Conservation (phyloP, 2,113 vertebrate species). For the Micronycteris hirsuta region DNA sequence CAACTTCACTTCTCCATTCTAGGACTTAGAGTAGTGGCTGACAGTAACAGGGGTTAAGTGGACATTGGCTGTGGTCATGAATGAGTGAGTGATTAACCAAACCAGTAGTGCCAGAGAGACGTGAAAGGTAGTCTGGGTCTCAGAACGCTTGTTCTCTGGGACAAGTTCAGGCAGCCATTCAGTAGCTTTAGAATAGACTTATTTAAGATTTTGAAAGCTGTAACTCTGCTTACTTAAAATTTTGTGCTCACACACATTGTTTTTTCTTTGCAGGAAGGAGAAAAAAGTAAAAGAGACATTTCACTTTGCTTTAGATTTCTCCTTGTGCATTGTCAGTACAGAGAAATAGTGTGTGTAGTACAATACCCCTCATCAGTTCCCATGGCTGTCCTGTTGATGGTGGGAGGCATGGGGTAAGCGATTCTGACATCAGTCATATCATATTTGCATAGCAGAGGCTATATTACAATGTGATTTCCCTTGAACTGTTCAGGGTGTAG, state of each 20-base stretch:
- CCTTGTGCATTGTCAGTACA: neutral
- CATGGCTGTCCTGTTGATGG: neutral
- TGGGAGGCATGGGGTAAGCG: rapidly evolving
- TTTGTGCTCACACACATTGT: neutral
- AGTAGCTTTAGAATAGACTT: neutral
- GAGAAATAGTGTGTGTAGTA: neutral
- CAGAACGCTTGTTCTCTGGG: neutral
- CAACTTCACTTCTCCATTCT: neutral
- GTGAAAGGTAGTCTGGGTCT: neutral
- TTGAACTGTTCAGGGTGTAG: neutral
- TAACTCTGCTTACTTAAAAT: neutral
- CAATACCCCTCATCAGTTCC: rapidly evolving
- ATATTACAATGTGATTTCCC: neutral
- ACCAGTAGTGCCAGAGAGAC: neutral
- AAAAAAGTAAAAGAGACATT: neutral
- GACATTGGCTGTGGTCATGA: neutral
- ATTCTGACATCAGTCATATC: neutral
- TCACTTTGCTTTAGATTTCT: neutral
- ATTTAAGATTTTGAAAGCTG: neutral
- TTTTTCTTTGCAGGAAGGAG: neutral
- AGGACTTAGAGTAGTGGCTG: neutral
- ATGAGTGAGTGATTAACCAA: neutral
- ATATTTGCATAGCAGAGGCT: neutral
- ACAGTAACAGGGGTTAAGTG: neutral
- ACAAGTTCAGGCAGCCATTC: neutral